Evolutionary conservation across 2,797 vertebrate genomes (phyloP).

Genomic region (Carcharodon carcharias): DNA sequence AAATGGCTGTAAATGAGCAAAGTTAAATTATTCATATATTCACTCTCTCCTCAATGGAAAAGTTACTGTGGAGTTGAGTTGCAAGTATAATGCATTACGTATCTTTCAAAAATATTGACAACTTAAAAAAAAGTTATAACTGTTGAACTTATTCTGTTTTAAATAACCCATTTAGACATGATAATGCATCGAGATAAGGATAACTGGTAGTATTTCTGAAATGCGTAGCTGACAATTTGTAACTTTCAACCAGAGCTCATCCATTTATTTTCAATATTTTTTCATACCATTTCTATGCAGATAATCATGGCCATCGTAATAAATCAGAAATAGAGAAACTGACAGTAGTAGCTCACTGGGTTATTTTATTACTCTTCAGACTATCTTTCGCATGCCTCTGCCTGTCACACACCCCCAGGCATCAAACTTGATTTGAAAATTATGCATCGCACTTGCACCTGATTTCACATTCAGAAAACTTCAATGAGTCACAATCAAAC

Average conservation of each 20-base stretch:
- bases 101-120: neutral
- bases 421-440: neutral
- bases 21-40: constrained; percentile 11
- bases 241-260: neutral
- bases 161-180: neutral
- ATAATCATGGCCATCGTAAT: neutral
- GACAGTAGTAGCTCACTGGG: neutral
- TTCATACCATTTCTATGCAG: neutral
- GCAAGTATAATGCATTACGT: neutral
- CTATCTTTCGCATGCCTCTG: neutral
- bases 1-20: neutral
- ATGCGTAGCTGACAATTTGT: neutral
- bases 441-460: neutral
- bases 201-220: neutral
- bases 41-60: neutral
- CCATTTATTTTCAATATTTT: constrained; percentile 4
- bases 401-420: neutral
- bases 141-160: neutral
- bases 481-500: neutral
- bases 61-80: neutral
- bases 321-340: neutral
- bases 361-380: neutral
- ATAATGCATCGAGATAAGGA: neutral
- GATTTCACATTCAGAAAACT: neutral
- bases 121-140: neutral